These are phyloP conservation scores for Apamea sordens DNA, from an alignment of 2,888 invertebrate genomes.

Conservation along the genomic window DNA sequence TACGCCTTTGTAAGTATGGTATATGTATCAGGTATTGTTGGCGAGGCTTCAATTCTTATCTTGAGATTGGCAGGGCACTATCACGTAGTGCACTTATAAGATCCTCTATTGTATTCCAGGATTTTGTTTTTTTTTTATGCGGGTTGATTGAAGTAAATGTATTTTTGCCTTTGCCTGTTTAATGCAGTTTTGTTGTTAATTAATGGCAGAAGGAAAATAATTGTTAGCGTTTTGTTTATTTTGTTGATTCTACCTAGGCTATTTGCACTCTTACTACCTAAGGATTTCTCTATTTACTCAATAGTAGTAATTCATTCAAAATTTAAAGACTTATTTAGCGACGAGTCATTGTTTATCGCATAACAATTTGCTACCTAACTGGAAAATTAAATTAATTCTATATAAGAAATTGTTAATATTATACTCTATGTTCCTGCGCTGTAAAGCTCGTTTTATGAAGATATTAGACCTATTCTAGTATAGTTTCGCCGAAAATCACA, in stretches of 20 bases:
- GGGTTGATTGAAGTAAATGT: background rate
- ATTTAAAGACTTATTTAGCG: background rate
- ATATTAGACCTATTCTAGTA: background rate
- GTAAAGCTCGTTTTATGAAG: background rate
- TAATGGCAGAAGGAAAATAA: background rate
- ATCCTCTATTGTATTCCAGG: background rate
- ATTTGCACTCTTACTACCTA: background rate
- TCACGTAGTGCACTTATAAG: conserved; percentile 48
- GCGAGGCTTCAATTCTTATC: conserved; percentile 55
- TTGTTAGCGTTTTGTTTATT: background rate
- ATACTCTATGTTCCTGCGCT: background rate
- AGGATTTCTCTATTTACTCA: background rate
- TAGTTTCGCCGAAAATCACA: background rate
- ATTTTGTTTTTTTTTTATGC: background rate
- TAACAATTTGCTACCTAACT: background rate
- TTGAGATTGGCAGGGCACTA: conserved; percentile 41
- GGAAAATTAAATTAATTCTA: background rate
- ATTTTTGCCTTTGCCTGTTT: background rate
- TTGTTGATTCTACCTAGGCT: background rate
- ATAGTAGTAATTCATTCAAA: too few species aligned
- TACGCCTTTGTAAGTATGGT: conserved; percentile 27
- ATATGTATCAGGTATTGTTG: conserved; percentile 43
- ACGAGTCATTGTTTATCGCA: too few species aligned
- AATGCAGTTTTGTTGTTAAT: background rate
- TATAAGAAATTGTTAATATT: too few species aligned